Percentiles rank a stretch among this genome's conserved stretches.
Conservation (phyloP, 2,113 vertebrate species). For the Hypanus sabinus region DNA sequence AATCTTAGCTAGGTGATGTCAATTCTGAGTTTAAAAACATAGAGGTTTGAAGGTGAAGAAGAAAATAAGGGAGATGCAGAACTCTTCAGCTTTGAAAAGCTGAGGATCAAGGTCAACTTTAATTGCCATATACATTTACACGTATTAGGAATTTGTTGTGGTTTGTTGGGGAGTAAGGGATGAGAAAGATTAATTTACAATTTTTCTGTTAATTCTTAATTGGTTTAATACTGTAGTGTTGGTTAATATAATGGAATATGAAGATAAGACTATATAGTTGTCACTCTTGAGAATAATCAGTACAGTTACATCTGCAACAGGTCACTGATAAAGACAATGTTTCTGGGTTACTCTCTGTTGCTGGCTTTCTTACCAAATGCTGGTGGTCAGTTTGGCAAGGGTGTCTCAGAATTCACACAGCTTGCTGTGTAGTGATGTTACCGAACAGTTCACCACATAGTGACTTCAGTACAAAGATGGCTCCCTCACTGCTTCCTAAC, state of each 20-base stretch:
- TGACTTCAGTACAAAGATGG: not conserved
- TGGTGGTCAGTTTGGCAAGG: not conserved
- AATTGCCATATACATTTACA: no score
- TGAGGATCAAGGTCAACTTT: no score
- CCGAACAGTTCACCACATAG: not conserved
- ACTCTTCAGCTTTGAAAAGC: not conserved
- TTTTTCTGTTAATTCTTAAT: not conserved
- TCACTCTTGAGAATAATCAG: not conserved
- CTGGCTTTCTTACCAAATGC: not conserved
- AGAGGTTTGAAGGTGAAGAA: no score
- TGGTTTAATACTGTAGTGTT: not conserved
- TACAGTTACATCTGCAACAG: not conserved
- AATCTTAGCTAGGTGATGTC: no score
- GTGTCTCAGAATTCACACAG: not conserved
- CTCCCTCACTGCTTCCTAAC: not conserved
- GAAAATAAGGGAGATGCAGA: no score
- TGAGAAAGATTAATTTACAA: no score
- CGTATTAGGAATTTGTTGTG: no score
- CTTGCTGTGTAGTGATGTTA: not conserved
- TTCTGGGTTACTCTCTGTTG: no score
- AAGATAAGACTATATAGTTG: not conserved
- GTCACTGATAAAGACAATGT: not conserved
- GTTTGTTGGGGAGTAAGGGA: no score
- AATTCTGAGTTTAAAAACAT: no score
- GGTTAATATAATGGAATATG: not conserved